phyloP scores from a whole-genome alignment of 2,797 vertebrate genomes.

The Austrolebias charrua region DNA sequence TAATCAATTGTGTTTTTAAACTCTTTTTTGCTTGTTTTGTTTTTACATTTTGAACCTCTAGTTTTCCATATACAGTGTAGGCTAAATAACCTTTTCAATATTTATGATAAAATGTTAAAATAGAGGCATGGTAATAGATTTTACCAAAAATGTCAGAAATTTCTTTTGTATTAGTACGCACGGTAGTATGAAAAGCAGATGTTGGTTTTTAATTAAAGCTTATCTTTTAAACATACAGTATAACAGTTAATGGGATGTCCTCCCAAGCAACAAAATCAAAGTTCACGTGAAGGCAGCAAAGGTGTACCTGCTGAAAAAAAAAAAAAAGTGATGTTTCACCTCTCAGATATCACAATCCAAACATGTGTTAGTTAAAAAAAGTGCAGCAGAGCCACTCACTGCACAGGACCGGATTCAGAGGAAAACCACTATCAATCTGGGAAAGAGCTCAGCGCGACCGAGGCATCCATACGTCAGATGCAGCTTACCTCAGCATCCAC shows the following conservation, averaged over 20 bases:
- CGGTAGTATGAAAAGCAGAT: not conserved
- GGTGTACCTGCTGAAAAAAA: slow-evolving; percentile 34
- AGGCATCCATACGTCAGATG: slow-evolving; percentile 65
- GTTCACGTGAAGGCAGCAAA: slow-evolving; percentile 21
- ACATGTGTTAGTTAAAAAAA: slow-evolving; percentile 8
- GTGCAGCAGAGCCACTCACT: slow-evolving; percentile 41
- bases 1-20: no score
- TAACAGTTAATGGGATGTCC: slow-evolving; percentile 12
- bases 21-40: not conserved
- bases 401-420: slow-evolving; percentile 38
- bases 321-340: slow-evolving; percentile 28
- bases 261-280: slow-evolving; percentile 24
- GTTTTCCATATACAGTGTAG: no score
- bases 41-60: not conserved
- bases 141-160: not conserved
- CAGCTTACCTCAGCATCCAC: slow-evolving; percentile 78
- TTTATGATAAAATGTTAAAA: slow-evolving; percentile 9
- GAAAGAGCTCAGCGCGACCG: slow-evolving; percentile 27
- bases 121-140: not conserved
- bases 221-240: no score
- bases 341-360: slow-evolving; percentile 39
- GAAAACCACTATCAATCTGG: slow-evolving; percentile 63
- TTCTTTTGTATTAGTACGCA: no score
- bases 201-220: not conserved
- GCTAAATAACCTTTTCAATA: not conserved